Base-by-base conservation (phyloP, 2,797 vertebrate species). In the Eleutherodactylus coqui region DNA sequence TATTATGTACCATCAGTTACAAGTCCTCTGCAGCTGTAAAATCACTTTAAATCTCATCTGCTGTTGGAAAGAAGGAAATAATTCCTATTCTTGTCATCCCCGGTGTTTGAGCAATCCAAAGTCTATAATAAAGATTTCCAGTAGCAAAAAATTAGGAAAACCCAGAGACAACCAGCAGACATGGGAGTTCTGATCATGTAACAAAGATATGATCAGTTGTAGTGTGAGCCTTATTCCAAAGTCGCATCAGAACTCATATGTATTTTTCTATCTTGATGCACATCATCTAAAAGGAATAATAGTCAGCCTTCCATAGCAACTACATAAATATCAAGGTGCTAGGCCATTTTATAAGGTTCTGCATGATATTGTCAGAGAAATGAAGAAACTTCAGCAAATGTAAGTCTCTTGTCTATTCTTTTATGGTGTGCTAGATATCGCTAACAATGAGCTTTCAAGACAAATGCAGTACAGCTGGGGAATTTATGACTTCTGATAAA, bases 401-500 rank as follows among this genome's bases (percentile, higher is more conserved):
- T 84, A 90, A 86, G 88, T 88, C 87, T 84, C 90, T 82, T 88
- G 90, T 89, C 89, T 90, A 85, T 86, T 69, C 64, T 67, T 88
- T 75, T 83, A 80, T 72, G 90, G 90, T 89, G 90, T 91, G 88
- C 89, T 82, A 90, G 91, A 91, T 90, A 89, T 88, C 90, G 90
- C 90, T 92, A 91, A 90, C 91, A 92, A 90, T 91, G 69, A 86
- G 79, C 79, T 86, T 86, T 82, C 85, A 86, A 91, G 91, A 92
- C 90, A 92, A 90, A 88, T 85, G 19, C 88, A 49, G 89, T 90
- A 89, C 88, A 85, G 77, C 69, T 81, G 89, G 79, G 79, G 1
- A 90, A 92, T 93, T 92, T 92, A 92, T 91, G 87, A 62, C 90
- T 85, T 91, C 91, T 91, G 88, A 90, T 90, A 88, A 90, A 89